Base-by-base conservation (phyloP, 2,888 invertebrate genomes). In the Acanthoscelides obtectus region DNA sequence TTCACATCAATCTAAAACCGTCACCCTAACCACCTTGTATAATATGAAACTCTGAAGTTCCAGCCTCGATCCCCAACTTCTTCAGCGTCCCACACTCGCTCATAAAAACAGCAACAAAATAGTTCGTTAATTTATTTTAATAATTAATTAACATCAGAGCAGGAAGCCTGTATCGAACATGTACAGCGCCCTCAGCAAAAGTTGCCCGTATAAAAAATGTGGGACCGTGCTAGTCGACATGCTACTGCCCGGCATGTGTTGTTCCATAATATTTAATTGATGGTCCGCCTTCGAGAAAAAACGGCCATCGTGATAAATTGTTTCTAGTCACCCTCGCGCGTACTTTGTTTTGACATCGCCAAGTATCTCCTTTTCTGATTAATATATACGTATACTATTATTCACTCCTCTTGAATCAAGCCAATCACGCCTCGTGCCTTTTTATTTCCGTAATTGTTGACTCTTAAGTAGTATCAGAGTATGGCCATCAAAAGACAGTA, bases 251-350 rank as follows among this genome's bases (percentile, higher is more conserved):
- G 45, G 45, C 45, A 45, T 45, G 17, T 45, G 45, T 45, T 45
- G 45, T 45, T 45, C 45, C 17, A 12, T 68, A 27, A 68, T 68
- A 68, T 68, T 68, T 68, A 68, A 68, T 68, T 68, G 68, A 68
- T 68, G 68, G 68, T 68, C n/a, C 66, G 3, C 4, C 27, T 17
- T 4, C 17, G 19, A 25, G 68, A 17, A 68, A 68, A 68, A 68
- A n/a, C 17, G 27, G 22, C n/a, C 67, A 68, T 68, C 68, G 27
- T 68, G 68, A 68, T 20, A 22, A 68, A 68, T 68, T n/a, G 68
- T 45, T 6, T 12, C 12, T 12, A 6, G 45, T 17, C 4, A 3
- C 25, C 45, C 45, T 12, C 45, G 45, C 12, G n/a, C n/a, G n/a
- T n/a, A 45, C 45, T 45, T 45, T 45, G 45, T 45, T 45, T 45